phyloP scores from a whole-genome alignment of 2,888 invertebrate species.

The Stenchaetothrips biformis region DNA sequence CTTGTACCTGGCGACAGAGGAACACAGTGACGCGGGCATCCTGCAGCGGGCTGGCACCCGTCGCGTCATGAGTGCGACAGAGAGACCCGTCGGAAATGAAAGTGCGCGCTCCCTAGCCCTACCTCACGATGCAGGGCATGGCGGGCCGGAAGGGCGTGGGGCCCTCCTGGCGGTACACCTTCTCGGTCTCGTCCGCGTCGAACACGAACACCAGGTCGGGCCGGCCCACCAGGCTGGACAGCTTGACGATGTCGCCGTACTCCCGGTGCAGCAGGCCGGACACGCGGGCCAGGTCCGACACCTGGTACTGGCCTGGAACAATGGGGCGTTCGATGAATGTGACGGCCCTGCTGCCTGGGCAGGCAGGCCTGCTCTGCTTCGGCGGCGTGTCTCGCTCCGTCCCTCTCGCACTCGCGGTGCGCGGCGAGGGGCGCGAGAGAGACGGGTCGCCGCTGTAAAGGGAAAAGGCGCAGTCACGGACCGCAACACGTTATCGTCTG shows the following conservation, averaged over 20 bases:
- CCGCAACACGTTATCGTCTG: too few species aligned
- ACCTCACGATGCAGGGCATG: constrained; percentile 62
- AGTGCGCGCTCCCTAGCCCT: neutral
- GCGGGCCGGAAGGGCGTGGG: constrained; percentile 64
- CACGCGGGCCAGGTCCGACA: constrained; percentile 62
- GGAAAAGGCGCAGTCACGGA: too few species aligned
- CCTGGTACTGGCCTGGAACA: constrained; percentile 55
- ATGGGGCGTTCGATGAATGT: too few species aligned
- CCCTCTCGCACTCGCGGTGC: too few species aligned
- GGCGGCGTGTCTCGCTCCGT: too few species aligned
- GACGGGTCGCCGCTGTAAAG: too few species aligned
- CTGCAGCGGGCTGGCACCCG: neutral
- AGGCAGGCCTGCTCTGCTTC: too few species aligned
- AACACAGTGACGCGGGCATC: neutral
- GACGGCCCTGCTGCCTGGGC: too few species aligned
- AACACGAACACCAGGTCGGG: constrained; percentile 71
- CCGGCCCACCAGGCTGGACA: constrained; percentile 61
- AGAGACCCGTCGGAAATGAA: too few species aligned
- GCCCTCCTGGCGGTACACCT: constrained; percentile 64
- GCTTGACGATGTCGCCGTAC: constrained; percentile 64
- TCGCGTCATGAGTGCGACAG: too few species aligned
- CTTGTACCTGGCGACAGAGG: constrained; percentile 54
- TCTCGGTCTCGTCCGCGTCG: constrained; percentile 65
- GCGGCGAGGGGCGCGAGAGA: too few species aligned
- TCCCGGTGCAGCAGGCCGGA: constrained; percentile 55